Percentiles rank a stretch among this genome's conserved stretches.
phyloP scores from a whole-genome alignment of 2,113 vertebrate species.

The Notothenia coriiceps region DNA sequence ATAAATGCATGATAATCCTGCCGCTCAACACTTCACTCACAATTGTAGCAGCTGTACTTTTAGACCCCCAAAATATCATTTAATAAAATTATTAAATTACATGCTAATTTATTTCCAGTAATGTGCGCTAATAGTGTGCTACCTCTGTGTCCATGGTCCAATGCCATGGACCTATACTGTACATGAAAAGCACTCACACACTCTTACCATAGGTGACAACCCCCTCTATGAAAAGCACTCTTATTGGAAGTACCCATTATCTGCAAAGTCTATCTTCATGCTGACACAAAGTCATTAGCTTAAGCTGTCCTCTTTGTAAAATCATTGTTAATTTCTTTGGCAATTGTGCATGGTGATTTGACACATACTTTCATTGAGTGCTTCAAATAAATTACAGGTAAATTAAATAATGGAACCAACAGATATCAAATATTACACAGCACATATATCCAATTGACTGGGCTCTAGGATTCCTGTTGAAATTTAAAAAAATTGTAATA shows the following conservation, averaged over 20 bases:
- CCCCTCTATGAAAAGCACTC: conserved; percentile 81
- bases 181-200: conserved; percentile 79
- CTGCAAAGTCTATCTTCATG: conserved; percentile 75
- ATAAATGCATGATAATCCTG: conserved; percentile 49
- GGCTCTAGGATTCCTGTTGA: not conserved
- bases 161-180: conserved; percentile 61
- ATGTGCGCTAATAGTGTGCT: conserved; percentile 72
- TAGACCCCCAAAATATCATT: conserved; percentile 72
- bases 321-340: conserved; percentile 69
- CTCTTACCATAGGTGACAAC: conserved; percentile 80
- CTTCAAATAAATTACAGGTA: conserved; percentile 35
- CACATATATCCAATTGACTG: not conserved
- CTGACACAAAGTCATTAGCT: conserved; percentile 79
- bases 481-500: not conserved
- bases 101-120: conserved; percentile 77
- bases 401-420: not conserved
- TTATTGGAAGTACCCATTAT: conserved; percentile 81
- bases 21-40: conserved; percentile 45
- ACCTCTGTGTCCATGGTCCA: conserved; percentile 69
- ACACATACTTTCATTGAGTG: conserved; percentile 53
- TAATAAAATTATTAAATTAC: conserved; percentile 74
- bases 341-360: conserved; percentile 39
- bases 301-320: conserved; percentile 79
- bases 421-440: not conserved
- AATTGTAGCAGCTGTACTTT: conserved; percentile 49